phyloP scores from a whole-genome alignment of 1,140 invertebrate genomes.

The Proales similis region DNA sequence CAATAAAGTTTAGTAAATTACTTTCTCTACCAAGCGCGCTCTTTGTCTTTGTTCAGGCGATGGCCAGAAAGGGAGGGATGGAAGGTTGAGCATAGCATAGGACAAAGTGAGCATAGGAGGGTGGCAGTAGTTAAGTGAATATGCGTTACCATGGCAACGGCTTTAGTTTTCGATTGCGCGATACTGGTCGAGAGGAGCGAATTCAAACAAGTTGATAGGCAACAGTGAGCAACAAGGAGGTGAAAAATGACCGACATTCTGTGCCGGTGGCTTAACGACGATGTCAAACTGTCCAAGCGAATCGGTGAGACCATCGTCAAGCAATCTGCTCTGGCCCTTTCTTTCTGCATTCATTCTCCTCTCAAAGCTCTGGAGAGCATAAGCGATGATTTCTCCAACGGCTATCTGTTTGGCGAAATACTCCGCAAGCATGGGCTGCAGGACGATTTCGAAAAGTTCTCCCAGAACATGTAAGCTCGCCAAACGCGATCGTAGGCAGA shows the following conservation, averaged over 20 bases:
- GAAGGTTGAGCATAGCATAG: too few relatives aligned
- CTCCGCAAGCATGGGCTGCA: slow-evolving; percentile 51
- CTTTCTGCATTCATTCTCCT: slow-evolving; percentile 26
- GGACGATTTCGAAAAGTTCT: slow-evolving; percentile 54
- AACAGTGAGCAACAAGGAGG: background rate
- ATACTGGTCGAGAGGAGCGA: too few relatives aligned
- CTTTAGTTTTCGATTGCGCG: too few relatives aligned
- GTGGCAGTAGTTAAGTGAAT: too few relatives aligned
- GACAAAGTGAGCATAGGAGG: too few relatives aligned
- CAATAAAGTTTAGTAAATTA: too few relatives aligned
- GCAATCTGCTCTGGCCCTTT: background rate
- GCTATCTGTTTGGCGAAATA: slow-evolving; percentile 52
- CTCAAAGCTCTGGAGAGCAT: slow-evolving; percentile 47
- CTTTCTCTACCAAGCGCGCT: too few relatives aligned
- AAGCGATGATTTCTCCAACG: slow-evolving; percentile 49
- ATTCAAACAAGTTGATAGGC: too few relatives aligned
- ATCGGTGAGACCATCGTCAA: slow-evolving; percentile 43
- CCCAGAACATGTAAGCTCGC: slow-evolving; percentile 48
- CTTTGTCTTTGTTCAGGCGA: too few relatives aligned
- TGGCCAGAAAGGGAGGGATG: too few relatives aligned
- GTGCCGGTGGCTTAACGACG: slow-evolving; percentile 51
- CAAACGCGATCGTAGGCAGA: background rate
- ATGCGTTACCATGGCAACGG: too few relatives aligned
- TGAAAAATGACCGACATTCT: slow-evolving; percentile 52
- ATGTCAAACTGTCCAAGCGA: slow-evolving; percentile 46